Base-by-base conservation (phyloP, 2,113 vertebrate species). In the Neogale vison region DNA sequence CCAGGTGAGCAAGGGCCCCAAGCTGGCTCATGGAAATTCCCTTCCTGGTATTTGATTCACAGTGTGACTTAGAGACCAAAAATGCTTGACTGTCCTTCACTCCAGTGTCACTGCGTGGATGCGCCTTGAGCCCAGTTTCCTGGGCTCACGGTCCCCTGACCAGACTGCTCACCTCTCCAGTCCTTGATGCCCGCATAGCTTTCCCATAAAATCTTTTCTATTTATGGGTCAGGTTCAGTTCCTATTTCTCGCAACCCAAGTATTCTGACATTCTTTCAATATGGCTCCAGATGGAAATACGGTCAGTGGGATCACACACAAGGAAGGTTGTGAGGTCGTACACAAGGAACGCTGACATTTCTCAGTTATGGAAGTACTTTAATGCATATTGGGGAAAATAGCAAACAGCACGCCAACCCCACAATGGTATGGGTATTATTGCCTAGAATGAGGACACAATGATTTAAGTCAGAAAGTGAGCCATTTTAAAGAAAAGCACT, bases 351-450 rank as follows among this genome's bases (percentile, higher is more conserved):
- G 86, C 88, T 91, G 88, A 77, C 59, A 80, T n/a, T 83, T 89
- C 90, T 90, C 52, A 57, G 57, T 90, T 84, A 92, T 69, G 74
- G 83, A 84, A 96, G 90, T 97, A 87, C 52, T 95, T 65, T 83
- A 92, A 87, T n/a, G 61, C 26, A 26, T 74, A 55, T 59, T 65
- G 72, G 52, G 72, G 45, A 90, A 96, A 96, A 88, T 82, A 84
- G 88, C 90, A 80, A 90, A 90, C 74, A 93, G 63, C 65, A 89
- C 79, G 52, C 79, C 39, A 95, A 93, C 36, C 87, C 92, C 94
- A 95, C 87, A 65, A 8, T 95, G 87, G 90, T 72, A 96, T 42
- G 31, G 72, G 34, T 83, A 55, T 90, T 69, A 63, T 59, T 87
- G 47, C 69, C 90, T 76, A 95, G 67, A 69, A 83, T 72, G 59